Base-by-base conservation (phyloP, 2,797 vertebrate genomes). In the Sphaeramia orbicularis region DNA sequence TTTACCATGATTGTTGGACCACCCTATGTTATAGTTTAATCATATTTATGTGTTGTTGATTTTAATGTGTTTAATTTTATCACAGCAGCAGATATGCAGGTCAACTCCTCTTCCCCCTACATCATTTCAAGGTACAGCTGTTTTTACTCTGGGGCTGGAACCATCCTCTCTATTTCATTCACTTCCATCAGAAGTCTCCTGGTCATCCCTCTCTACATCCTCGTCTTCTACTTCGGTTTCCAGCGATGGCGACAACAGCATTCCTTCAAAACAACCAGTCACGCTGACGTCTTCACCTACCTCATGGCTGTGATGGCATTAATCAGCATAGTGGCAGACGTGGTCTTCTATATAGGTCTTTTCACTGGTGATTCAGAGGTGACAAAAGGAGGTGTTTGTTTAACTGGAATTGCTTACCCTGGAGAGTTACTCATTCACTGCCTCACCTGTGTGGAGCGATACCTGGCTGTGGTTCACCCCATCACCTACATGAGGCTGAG, bases 381-480 rank as follows among this genome's bases (percentile, higher is more conserved):
- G 27, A 4, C 3, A 3, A 3, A 4, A 3, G 27, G 3, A 27
- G 27, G 3, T 30, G 27, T 30, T 30, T 30, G 3, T 7, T 30
- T 30, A 27, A 4, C 30, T 15, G 1, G 2, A 6, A 7, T 13
- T 11, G 0, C 49, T 0, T 21, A 1, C 13, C 11, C 0, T 10
- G 71, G 64, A 41, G 36, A 75, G 60, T 12, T 4, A 0, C 0
- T 24, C 1, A 54, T 79, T 14, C 76, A 77, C 37, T 0, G 62
- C n/a, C 63, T 86, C 6, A 76, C 69, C 49, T 81, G 71, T 40
- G 18, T 65, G 2, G 80, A 86, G 13, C 37, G 53, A 18, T 79
- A 83, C 47, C 18, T 83, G 0, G 70, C 84, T 2, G 74, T 75
- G 0, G 57, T 79, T 40, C 78, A 81, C 19, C 72, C 80, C n/a